These are phyloP conservation scores for Euspilapteryx auroguttella DNA, from an alignment of 2,888 invertebrate species.

Conservation along the genomic window DNA sequence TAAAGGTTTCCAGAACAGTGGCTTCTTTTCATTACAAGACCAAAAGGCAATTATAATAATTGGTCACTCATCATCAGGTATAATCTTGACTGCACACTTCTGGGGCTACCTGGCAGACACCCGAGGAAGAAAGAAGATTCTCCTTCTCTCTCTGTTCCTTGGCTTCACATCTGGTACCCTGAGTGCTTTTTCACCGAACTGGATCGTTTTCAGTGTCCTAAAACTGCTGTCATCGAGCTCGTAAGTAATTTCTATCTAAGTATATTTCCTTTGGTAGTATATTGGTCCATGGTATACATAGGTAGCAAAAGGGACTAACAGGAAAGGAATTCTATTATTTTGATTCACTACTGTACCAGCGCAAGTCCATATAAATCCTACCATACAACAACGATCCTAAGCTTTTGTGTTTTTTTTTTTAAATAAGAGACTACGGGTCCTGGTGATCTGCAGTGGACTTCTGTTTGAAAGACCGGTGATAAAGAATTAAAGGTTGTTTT, in stretches of 20 bases:
- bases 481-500: too few species aligned
- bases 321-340: neutral
- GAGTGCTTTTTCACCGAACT: slow-evolving; percentile 62
- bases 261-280: neutral
- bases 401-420: too few species aligned
- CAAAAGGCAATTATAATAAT: neutral
- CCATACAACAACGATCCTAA: neutral
- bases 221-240: slow-evolving; percentile 68
- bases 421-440: too few species aligned
- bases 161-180: slow-evolving; percentile 50
- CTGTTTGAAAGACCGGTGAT: too few species aligned
- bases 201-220: slow-evolving; percentile 57
- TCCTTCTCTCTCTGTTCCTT: slow-evolving; percentile 20
- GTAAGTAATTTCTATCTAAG: slow-evolving; percentile 18
- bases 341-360: neutral
- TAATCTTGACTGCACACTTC: slow-evolving; percentile 64
- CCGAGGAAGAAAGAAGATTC: slow-evolving; percentile 51
- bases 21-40: neutral
- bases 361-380: neutral
- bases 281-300: neutral
- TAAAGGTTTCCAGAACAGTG: too few species aligned
- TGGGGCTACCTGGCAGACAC: slow-evolving; percentile 73
- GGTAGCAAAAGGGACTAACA: neutral
- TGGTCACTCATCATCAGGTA: too few species aligned
- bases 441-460: too few species aligned